Evolutionary conservation across 2,113 vertebrate genomes (phyloP).

Genomic region (Podarcis muralis): DNA sequence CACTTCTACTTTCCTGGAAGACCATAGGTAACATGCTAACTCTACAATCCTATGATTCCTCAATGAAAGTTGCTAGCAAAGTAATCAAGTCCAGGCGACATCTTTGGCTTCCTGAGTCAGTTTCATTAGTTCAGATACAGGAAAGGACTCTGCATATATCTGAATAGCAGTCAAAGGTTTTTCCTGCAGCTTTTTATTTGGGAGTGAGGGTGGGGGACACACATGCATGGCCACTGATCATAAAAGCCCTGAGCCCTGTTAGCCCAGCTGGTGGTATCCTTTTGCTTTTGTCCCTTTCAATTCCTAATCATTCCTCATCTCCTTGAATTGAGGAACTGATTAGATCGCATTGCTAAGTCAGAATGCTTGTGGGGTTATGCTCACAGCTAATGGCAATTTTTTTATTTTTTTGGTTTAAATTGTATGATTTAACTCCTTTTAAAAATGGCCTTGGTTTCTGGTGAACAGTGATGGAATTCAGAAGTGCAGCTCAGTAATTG

Average conservation of each 20-base stretch:
- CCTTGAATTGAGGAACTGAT: conserved; percentile 21
- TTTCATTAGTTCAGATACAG: conserved; percentile 40
- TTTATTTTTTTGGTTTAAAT: conserved; percentile 20
- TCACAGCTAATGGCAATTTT: conserved; percentile 33
- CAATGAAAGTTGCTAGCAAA: conserved; percentile 44
- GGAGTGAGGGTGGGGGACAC: not conserved
- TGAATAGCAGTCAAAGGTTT: conserved; percentile 31
- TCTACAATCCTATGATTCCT: conserved; percentile 17
- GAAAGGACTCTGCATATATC: not conserved
- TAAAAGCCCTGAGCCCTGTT: conserved; percentile 2
- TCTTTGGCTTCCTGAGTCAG: conserved; percentile 38
- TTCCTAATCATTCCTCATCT: conserved; percentile 25
- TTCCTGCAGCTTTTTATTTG: not conserved
- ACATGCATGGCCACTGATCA: conserved; percentile 34
- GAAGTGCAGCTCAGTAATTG: not conserved
- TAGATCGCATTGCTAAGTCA: not conserved
- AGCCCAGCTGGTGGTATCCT: conserved; percentile 16
- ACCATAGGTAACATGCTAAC: conserved; percentile 26
- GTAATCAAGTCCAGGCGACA: conserved; percentile 54
- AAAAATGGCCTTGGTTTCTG: not conserved
- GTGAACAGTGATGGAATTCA: conserved; percentile 34
- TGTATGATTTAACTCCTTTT: conserved; percentile 33
- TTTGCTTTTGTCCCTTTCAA: conserved; percentile 31
- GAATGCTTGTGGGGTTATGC: conserved; percentile 7
- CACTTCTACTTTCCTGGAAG: conserved; percentile 27